These are phyloP conservation scores for Fragariocoptes setiger DNA, from an alignment of 1,140 invertebrate species.

Conservation along the genomic window DNA sequence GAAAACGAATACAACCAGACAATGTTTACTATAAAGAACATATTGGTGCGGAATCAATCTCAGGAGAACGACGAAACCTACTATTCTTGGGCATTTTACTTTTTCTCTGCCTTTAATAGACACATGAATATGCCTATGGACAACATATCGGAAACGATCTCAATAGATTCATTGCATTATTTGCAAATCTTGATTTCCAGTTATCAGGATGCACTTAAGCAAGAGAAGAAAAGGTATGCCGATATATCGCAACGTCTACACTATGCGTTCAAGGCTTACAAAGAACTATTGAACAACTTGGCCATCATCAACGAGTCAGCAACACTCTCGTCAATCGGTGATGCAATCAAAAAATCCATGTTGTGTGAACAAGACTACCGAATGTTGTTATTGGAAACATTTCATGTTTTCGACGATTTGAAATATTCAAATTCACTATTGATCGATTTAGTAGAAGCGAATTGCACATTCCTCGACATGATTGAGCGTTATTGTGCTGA, in stretches of 20 bases:
- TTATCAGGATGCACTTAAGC: conserved; percentile 49
- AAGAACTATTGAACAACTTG: conserved; percentile 31
- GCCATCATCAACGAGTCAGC: conserved; percentile 38
- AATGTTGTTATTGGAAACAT: conserved; percentile 44
- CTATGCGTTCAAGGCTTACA: conserved; percentile 34
- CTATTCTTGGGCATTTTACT: conserved; percentile 68
- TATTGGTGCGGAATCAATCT: conserved; percentile 26
- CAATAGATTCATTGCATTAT: conserved; percentile 60
- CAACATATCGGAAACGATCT: conserved; percentile 59
- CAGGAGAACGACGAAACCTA: conserved; percentile 52
- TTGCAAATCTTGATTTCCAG: conserved; percentile 64
- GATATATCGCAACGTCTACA: conserved; percentile 40
- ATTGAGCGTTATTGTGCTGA: conserved; percentile 41
- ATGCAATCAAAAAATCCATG: conserved; percentile 54
- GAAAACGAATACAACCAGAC: conserved; percentile 64
- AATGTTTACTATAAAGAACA: conserved; percentile 43
- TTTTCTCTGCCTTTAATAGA: conserved; percentile 92
- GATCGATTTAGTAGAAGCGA: conserved; percentile 52
- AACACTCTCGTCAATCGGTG: conserved; percentile 26
- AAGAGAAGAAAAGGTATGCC: conserved; percentile 34
- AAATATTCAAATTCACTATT: conserved; percentile 59
- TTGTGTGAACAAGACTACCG: conserved; percentile 81
- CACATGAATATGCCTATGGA: conserved; percentile 46
- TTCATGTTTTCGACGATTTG: conserved; percentile 45
- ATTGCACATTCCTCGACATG: conserved; percentile 70